Evolutionary conservation across 2,888 invertebrate species (phyloP), one percentile per base, ranked within the genome.

Genomic region (Nephrotoma guestfalica): DNA sequence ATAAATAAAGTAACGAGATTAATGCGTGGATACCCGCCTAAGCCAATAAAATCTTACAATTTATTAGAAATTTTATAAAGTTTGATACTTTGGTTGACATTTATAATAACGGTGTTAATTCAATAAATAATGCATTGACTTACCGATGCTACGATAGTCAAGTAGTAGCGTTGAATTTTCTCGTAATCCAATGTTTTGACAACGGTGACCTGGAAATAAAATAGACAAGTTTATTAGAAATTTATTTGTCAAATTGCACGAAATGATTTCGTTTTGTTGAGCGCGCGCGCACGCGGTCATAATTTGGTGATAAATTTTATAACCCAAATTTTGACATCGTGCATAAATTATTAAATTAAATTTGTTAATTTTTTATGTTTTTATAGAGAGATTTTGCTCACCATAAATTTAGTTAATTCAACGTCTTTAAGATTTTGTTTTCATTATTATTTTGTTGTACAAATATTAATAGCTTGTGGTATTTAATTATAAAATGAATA

Each of bases 141-240:
- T 92, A 97, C 97, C 92, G 96, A 96, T 90, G 97, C 97, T 88
- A 97, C 94, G 90, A 97, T 94, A 89, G 96, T 97, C 91, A 97
- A 94, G 91, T 96, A 95, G 92, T 97, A 97, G 90, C 96, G 93
- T 92, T 96, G 96, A 86, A 95, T 96, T 90, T 94, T 95, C 92
- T 98, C 97, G 91, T 96, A 98, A 92, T 97, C 97, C 90, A 97
- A 92, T 86, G 95, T 96, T 89, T 95, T 94, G 90, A 96, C 96
- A 87, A 97, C 95, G 30, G 96, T 96, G 88, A 98, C 95, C 91
- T 91, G 88, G 57, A 88, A 88, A 87, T 51, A 71, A 30, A 71
- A 71, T 30, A 43, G 43, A 43, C 6, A 43, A 43, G 43, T 43
- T 43, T 9, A 43, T 43, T 43, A 43, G 7, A 43, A 71, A 30